Evolutionary conservation across 2,113 vertebrate species (phyloP).

Genomic region (Narcine bancroftii): DNA sequence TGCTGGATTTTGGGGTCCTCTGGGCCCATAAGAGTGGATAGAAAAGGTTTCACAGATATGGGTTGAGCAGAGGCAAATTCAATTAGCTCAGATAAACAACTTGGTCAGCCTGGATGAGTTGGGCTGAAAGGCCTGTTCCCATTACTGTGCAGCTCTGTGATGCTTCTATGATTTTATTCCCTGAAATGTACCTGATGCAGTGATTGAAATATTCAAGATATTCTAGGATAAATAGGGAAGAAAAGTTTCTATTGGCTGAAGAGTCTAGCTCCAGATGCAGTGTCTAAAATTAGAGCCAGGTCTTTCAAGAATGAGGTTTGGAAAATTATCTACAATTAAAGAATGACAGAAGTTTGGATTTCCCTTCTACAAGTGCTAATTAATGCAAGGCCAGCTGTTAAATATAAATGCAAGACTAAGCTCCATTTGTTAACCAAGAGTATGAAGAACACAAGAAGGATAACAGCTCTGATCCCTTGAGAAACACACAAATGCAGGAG

Average conservation of each 20-base stretch:
- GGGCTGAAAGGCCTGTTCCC: no score
- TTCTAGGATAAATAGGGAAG: not conserved
- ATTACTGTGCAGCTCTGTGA: no score
- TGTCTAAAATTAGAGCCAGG: not conserved
- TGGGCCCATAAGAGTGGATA: no score
- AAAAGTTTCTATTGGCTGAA: not conserved
- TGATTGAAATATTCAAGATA: not conserved
- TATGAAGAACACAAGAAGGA: not conserved
- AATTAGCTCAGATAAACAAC: no score
- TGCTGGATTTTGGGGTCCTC: no score
- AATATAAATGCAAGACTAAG: not conserved
- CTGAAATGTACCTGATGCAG: not conserved
- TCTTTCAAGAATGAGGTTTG: not conserved
- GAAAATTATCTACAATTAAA: no score
- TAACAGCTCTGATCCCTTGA: not conserved
- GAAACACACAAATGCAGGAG: no score
- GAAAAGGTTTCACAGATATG: no score
- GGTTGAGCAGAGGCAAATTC: no score
- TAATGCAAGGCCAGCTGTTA: not conserved
- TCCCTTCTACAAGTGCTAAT: not conserved
- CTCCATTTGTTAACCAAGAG: not conserved
- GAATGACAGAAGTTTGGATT: no score
- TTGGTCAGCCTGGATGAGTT: no score
- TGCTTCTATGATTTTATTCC: no score
- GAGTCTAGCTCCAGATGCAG: not conserved